These are phyloP conservation scores for Megalonaias nervosa DNA, from an alignment of 1,140 invertebrate species.

Conservation along the genomic window DNA sequence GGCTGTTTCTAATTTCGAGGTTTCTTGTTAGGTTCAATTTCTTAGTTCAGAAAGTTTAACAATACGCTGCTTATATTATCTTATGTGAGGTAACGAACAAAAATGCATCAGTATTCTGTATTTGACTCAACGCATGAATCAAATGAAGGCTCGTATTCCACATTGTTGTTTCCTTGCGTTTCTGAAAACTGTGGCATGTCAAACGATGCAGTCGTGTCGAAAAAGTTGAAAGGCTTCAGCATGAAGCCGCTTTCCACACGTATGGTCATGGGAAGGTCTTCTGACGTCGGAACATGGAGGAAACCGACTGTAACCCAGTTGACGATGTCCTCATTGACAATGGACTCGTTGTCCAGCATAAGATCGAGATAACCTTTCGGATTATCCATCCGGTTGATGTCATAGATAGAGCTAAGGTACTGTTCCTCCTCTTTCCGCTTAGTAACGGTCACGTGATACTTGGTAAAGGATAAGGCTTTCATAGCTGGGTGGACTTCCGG, in stretches of 20 bases:
- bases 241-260: constrained; percentile 27
- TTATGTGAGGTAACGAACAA: no score
- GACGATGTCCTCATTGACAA: constrained; percentile 31
- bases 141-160: constrained; percentile 15
- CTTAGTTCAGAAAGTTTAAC: no score
- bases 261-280: constrained; percentile 39
- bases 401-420: constrained; percentile 31
- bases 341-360: constrained; percentile 25
- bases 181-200: constrained; percentile 33
- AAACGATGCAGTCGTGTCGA: constrained; percentile 28
- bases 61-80: no score
- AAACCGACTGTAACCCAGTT: constrained; percentile 38
- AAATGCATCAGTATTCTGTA: background rate
- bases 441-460: constrained; percentile 34
- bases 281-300: constrained; percentile 33
- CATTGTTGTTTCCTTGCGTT: constrained; percentile 12
- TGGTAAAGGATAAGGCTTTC: constrained; percentile 33
- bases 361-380: constrained; percentile 17
- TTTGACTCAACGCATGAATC: constrained; percentile 23
- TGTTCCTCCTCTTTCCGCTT: constrained; percentile 33
- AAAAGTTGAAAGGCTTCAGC: constrained; percentile 38
- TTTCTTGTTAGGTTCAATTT: no score
- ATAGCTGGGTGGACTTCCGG: constrained; percentile 22
- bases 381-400: constrained; percentile 34
- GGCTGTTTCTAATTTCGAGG: no score